Conservation (phyloP, 2,888 invertebrate genomes). For the Trichopoda pennipes region DNA sequence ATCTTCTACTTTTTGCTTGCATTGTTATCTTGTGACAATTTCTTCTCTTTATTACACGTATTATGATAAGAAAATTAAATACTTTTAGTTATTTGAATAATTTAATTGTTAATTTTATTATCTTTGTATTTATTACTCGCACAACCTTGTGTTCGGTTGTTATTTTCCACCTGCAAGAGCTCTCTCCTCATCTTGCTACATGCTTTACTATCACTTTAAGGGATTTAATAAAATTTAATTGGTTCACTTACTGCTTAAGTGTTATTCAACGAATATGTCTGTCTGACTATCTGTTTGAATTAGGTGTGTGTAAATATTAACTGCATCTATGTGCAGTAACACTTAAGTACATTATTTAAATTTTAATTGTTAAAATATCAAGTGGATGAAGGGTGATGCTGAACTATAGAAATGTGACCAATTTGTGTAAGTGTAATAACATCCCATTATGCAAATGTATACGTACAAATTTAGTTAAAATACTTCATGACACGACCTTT, state of each 20-base stretch:
- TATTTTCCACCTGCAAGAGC: constrained; percentile 1
- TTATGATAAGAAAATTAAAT: constrained; percentile 59
- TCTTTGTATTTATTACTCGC: constrained; percentile 28
- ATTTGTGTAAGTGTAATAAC: constrained; percentile 14
- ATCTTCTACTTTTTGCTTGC: background rate
- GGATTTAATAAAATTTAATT: constrained; percentile 66
- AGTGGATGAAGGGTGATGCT: constrained; percentile 1
- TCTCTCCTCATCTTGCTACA: background rate
- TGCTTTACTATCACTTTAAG: constrained; percentile 55
- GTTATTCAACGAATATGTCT: constrained; percentile 48
- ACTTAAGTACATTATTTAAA: constrained; percentile 41
- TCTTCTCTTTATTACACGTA: constrained; percentile 31
- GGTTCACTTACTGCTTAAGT: constrained; percentile 51
- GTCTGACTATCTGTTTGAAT: constrained; percentile 22
- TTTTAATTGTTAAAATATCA: constrained; percentile 55
- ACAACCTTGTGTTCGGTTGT: constrained; percentile 15
- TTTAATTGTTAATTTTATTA: constrained; percentile 50
- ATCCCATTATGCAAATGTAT: constrained; percentile 42
- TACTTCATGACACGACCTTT: background rate
- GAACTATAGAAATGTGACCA: constrained; percentile 25
- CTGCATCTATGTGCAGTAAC: constrained; percentile 13
- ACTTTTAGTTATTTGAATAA: constrained; percentile 55
- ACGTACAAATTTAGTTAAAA: constrained; percentile 16
- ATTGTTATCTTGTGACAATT: background rate
- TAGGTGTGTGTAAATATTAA: constrained; percentile 14